Evolutionary conservation across 2,888 invertebrate genomes (phyloP), one percentile per base, ranked within the genome.

Genomic region (Eudasyphora cyanicolor): DNA sequence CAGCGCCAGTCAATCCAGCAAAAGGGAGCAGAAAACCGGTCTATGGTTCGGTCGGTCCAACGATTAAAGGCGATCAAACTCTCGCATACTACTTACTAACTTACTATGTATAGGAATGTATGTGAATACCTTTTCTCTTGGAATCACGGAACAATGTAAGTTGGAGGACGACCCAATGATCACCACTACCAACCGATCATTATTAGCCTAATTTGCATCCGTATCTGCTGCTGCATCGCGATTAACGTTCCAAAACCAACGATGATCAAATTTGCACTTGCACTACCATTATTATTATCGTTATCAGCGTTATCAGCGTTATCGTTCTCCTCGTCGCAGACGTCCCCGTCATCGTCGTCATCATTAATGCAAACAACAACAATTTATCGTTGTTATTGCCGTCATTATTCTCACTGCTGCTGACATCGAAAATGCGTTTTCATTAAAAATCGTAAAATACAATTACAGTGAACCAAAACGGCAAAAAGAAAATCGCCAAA

Each of bases 371-470:
- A 38, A 12, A 38, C 38, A 14, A 8, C 38, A 8, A 12, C n/a
- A 45, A n/a, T n/a, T 45, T 45, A 8, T n/a, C 45, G 64, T 60
- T 60, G 42, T 45, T 6, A 27, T 29, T 19, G 67, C 54, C 64
- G 75, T 64, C 70, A 57, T 57, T 64, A n/a, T n/a, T n/a, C n/a
- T n/a, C n/a, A 45, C n/a, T 45, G 5, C 69, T 57, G n/a, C n/a
- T 57, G 76, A 79, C 79, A 76, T 73, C 29, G 10, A 67, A 51
- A 60, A 70, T 74, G 27, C 64, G 17, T 76, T 49, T 75, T 49
- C 32, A 24, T 71, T 57, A 10, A 19, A 57, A 21, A n/a, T n/a
- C n/a, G n/a, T 21, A 6, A 24, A 57, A 75, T 76, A 73, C 45
- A 76, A 76, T 76, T 69, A 73, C 75, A 76, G 45, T 12, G n/a